These are phyloP conservation scores for Tetragonula carbonaria DNA, from an alignment of 2,888 invertebrate genomes.

Conservation along the genomic window DNA sequence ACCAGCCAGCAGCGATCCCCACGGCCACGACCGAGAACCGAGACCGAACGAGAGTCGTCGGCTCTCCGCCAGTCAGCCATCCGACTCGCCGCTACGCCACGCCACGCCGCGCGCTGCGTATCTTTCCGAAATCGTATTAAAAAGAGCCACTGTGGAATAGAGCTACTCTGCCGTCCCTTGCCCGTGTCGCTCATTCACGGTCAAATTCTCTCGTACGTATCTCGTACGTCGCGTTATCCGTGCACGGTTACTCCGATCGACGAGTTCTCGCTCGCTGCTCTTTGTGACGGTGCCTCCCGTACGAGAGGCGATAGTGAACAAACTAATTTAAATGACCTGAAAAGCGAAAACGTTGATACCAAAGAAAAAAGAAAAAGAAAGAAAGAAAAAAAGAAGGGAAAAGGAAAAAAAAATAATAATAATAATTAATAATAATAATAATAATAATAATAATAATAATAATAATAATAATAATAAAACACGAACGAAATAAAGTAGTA, in stretches of 20 bases:
- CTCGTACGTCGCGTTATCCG: background rate
- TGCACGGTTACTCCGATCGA: conserved; percentile 7
- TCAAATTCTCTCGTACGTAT: background rate
- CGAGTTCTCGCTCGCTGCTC: background rate
- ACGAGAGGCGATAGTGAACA: conserved; percentile 3
- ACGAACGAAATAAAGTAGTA: background rate
- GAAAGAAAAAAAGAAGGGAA: background rate
- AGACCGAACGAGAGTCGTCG: conserved; percentile 78
- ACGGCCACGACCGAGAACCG: conserved; percentile 76
- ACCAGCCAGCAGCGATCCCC: conserved; percentile 77
- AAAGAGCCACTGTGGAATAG: conserved; percentile 48
- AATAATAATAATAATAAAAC: no score
- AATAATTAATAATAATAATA: no score
- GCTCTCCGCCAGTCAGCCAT: conserved; percentile 82
- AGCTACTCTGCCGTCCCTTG: conserved; percentile 39
- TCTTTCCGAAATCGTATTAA: conserved; percentile 63
- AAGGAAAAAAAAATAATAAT: no score
- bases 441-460: no score
- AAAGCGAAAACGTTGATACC: background rate
- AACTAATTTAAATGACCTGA: conserved; percentile 8
- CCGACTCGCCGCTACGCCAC: conserved; percentile 79
- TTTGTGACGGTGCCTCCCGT: conserved; percentile 21
- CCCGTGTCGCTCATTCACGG: conserved; percentile 16
- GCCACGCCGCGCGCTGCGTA: conserved; percentile 79
- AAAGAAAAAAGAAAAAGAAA: no score